phyloP scores from a whole-genome alignment of 2,888 invertebrate species.

The Hydrotaea cyrtoneurina region DNA sequence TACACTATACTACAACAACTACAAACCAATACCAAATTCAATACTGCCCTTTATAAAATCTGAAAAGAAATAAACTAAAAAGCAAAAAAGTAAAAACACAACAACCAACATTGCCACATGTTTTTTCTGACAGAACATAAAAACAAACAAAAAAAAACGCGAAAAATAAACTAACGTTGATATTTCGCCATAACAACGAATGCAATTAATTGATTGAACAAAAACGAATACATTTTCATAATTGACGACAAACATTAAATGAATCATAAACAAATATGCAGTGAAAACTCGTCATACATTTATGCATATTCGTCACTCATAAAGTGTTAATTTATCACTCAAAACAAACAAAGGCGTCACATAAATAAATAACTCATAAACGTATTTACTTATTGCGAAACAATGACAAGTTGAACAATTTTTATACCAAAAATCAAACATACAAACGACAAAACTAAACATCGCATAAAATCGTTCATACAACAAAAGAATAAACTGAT shows the following conservation, averaged over 20 bases:
- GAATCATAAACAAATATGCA: too few species aligned
- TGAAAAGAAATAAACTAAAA: conserved; percentile 54
- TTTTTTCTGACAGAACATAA: conserved; percentile 44
- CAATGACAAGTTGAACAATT: background rate
- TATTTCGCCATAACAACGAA: conserved; percentile 49
- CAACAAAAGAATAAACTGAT: background rate
- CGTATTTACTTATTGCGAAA: too few species aligned
- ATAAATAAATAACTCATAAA: background rate
- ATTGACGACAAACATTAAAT: background rate
- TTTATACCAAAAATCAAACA: conserved; percentile 1
- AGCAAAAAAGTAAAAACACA: conserved; percentile 44
- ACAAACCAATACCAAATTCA: conserved; percentile 38
- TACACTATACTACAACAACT: conserved; percentile 7
- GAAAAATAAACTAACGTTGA: too few species aligned
- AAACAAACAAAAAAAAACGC: conserved; percentile 16
- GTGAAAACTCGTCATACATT: background rate
- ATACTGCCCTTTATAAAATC: conserved; percentile 66
- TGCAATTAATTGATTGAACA: conserved; percentile 48
- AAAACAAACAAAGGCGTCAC: too few species aligned
- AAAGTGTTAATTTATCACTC: background rate
- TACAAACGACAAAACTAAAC: background rate
- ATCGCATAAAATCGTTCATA: background rate
- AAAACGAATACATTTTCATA: conserved; percentile 16
- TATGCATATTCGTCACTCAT: background rate
- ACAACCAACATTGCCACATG: conserved; percentile 59